Evolutionary conservation across 2,888 invertebrate genomes (phyloP).

Genomic region (Pimpla rufipes): DNA sequence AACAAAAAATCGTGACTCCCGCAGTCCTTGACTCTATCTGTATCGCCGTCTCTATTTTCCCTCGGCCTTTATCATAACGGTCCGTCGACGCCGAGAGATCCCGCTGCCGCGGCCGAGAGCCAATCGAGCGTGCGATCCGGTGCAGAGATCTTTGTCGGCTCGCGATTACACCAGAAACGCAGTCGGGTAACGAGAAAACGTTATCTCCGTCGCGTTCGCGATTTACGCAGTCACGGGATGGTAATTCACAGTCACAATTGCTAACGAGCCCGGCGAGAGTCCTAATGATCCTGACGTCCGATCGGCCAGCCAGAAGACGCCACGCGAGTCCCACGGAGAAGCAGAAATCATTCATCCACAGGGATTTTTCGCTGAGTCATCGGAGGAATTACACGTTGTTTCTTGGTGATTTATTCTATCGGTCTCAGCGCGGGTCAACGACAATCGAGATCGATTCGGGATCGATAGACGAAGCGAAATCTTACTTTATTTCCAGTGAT

Average conservation of each 20-base stretch:
- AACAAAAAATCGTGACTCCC: background rate
- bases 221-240: conserved; percentile 70
- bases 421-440: background rate
- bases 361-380: conserved; percentile 47
- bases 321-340: conserved; percentile 31
- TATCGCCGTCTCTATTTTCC: conserved; percentile 7
- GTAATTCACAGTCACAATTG: conserved; percentile 55
- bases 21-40: conserved; percentile 23
- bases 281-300: conserved; percentile 52
- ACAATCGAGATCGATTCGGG: conserved; percentile 41
- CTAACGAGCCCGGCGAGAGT: conserved; percentile 60
- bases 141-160: conserved; percentile 36
- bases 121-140: conserved; percentile 56
- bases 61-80: conserved; percentile 37
- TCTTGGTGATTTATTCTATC: conserved; percentile 27
- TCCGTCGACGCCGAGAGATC: conserved; percentile 42
- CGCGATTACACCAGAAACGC: conserved; percentile 11
- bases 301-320: conserved; percentile 14
- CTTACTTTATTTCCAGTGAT: too few relatives aligned
- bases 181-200: conserved; percentile 47
- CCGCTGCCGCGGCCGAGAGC: conserved; percentile 27
- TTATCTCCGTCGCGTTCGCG: conserved; percentile 38
- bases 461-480: too few relatives aligned
- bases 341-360: conserved; percentile 48
- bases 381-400: background rate